phyloP scores from a whole-genome alignment of 2,888 invertebrate genomes.

The Dryobotodes eremita region DNA sequence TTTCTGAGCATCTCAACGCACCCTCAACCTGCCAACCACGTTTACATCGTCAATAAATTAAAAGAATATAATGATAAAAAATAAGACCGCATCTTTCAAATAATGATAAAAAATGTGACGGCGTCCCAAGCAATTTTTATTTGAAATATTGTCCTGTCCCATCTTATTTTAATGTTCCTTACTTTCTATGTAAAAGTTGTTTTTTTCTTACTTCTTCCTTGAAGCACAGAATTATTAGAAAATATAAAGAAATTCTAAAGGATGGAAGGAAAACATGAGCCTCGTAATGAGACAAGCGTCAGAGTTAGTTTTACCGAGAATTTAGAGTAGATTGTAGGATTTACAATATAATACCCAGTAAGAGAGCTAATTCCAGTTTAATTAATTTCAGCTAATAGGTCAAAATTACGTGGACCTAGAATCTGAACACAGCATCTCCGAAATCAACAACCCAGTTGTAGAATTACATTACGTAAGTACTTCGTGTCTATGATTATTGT shows the following conservation, averaged over 20 bases:
- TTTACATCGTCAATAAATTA: conserved; percentile 64
- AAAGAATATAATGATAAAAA: conserved; percentile 66
- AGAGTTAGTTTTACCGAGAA: conserved; percentile 1
- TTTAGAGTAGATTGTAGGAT: background rate
- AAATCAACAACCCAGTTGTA: background rate
- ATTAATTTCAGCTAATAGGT: background rate
- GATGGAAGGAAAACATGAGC: conserved; percentile 9
- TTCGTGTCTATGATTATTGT: background rate
- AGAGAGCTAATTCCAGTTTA: background rate
- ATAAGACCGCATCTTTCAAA: conserved; percentile 51
- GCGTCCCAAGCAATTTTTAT: conserved; percentile 70
- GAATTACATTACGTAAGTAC: background rate
- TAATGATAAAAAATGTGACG: conserved; percentile 72
- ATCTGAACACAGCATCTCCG: background rate
- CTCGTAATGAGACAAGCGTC: conserved; percentile 8
- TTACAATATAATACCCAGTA: background rate
- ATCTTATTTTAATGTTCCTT: conserved; percentile 59
- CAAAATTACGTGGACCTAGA: background rate
- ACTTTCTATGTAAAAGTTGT: conserved; percentile 27
- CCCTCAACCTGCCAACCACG: conserved; percentile 38
- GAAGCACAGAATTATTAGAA: conserved; percentile 11
- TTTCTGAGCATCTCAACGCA: conserved; percentile 12
- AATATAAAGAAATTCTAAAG: conserved; percentile 10
- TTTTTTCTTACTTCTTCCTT: conserved; percentile 24
- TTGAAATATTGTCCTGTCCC: conserved; percentile 61